Conservation (phyloP, 2,113 vertebrate genomes). For the Pogona vitticeps region DNA sequence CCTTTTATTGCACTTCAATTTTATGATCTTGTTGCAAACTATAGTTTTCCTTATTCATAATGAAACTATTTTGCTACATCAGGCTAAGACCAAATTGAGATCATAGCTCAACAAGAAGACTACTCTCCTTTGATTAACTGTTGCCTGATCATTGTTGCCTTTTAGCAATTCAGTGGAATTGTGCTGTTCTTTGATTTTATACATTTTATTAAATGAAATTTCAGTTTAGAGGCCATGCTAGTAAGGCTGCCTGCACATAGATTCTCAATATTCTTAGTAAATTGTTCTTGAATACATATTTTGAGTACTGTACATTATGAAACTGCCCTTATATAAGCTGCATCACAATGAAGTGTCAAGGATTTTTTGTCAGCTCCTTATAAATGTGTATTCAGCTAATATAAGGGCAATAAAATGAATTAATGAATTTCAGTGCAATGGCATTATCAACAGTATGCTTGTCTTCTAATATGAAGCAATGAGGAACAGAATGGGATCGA, state of each 20-base stretch:
- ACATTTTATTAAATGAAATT: constrained; percentile 33
- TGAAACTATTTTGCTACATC: neutral
- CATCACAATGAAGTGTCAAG: neutral
- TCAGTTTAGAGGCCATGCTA: constrained; percentile 24
- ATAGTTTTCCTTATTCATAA: neutral
- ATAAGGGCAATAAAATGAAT: neutral
- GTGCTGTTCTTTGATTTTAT: constrained; percentile 32
- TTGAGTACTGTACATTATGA: constrained; percentile 22
- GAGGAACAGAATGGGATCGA: neutral
- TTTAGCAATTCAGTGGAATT: constrained; percentile 49
- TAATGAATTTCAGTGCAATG: neutral
- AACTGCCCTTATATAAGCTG: too few relatives aligned
- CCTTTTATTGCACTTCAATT: neutral
- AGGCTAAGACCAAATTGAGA: constrained; percentile 8
- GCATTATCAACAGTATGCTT: neutral
- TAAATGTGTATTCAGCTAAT: neutral
- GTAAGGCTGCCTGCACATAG: neutral
- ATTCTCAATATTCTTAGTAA: constrained; percentile 9
- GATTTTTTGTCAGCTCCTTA: neutral
- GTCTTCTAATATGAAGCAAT: neutral
- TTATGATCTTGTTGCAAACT: neutral
- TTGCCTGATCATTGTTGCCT: neutral
- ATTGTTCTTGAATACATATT: neutral
- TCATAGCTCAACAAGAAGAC: constrained; percentile 1
- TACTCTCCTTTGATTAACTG: constrained; percentile 5